Evolutionary conservation across 2,888 invertebrate genomes (phyloP), one percentile per base, ranked within the genome.

Genomic region (Ferrisia virgata): DNA sequence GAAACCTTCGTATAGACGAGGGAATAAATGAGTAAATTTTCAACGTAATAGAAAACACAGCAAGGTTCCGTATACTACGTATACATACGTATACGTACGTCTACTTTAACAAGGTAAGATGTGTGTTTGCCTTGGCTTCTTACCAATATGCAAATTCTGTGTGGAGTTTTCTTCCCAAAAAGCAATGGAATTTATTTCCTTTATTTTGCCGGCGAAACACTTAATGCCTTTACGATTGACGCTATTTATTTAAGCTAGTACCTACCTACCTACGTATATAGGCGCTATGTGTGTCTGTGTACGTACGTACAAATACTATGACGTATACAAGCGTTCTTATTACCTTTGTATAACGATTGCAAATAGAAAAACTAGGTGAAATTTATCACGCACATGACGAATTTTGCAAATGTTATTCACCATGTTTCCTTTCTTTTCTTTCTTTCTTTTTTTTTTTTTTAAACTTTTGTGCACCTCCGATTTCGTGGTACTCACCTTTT

Each of bases 181-280:
- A 80, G 43, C 47, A 80, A 80, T 47, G 31, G 53, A 80, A 80
- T 80, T 80, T 80, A 80, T 80, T 80, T 80, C 47, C 80, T 47
- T 80, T 43, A 80, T 80, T 80, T 80, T 80, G 31, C 47, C 80
- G 80, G 31, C 25, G 80, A 80, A 80, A 80, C 80, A 80, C 43
- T 80, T 80, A 80, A 80, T 80, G 80, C 80, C 43, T 80, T 80
- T 80, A 53, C 80, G 80, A 80, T 80, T 80, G 80, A 33, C 80
- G 80, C 80, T 53, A 80, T 80, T 53, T 80, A 80, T 80, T 80
- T 80, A 31, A 53, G 31, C 80, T 47, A 9, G 43, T 28, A 18
- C 80, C 31, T 13, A 80, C n/a, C 11, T 5, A 9, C 5, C n/a
- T n/a, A n/a, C 47, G 18, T 47, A 47, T 47, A 47, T 11, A 40